Percentiles rank a stretch among this genome's conserved stretches.
Conservation (phyloP, 2,797 vertebrate genomes). For the Sebastolobus alascanus region DNA sequence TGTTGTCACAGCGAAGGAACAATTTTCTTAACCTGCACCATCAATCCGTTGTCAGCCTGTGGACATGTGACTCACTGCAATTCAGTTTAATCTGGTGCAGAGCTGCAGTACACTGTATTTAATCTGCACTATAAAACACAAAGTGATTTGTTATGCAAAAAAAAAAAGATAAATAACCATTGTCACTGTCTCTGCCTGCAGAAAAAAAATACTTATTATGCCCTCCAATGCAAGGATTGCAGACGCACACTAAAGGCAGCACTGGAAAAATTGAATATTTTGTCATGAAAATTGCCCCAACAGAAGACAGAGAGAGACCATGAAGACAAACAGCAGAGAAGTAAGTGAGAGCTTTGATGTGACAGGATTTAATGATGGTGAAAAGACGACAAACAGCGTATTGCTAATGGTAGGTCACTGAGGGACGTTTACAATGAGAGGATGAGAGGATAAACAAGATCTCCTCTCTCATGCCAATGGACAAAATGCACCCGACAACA, state of each 20-base stretch:
- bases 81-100: slow-evolving; percentile 31
- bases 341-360: slow-evolving; percentile 37
- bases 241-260: slow-evolving; percentile 12
- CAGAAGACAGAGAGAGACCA: slow-evolving; percentile 2
- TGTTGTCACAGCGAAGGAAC: slow-evolving; percentile 1
- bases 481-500: slow-evolving; percentile 14
- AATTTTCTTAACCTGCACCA: slow-evolving; percentile 29
- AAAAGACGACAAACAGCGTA: slow-evolving; percentile 48
- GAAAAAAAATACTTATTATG: slow-evolving; percentile 32
- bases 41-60: slow-evolving; percentile 32
- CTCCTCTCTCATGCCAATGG: slow-evolving; percentile 21
- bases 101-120: neutral
- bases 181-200: slow-evolving; percentile 12
- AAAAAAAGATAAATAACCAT: slow-evolving; percentile 21
- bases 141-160: slow-evolving; percentile 19
- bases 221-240: slow-evolving; percentile 19
- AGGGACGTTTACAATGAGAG: slow-evolving; percentile 15
- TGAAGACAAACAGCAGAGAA: slow-evolving; percentile 12
- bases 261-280: slow-evolving; percentile 9
- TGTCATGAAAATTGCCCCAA: neutral
- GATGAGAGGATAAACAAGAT: slow-evolving; percentile 18
- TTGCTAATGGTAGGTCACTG: slow-evolving; percentile 30
- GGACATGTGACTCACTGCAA: slow-evolving; percentile 32
- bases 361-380: slow-evolving; percentile 46
- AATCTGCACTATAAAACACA: slow-evolving; percentile 8